phyloP scores from a whole-genome alignment of 2,113 vertebrate genomes.

The Plecotus auritus region DNA sequence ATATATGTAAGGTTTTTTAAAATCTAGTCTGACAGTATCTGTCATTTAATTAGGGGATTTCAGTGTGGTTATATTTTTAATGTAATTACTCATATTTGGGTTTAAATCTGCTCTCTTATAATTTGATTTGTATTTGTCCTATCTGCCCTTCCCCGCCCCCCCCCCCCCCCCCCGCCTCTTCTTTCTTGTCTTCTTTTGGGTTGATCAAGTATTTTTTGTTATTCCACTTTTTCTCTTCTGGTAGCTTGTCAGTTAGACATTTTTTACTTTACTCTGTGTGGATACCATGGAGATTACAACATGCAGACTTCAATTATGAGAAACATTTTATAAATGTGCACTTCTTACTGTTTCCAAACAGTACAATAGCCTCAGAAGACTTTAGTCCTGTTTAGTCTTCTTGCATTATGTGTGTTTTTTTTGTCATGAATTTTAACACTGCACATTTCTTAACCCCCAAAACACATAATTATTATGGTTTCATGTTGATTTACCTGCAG shows the following conservation, averaged over 20 bases:
- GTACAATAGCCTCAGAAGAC: background rate
- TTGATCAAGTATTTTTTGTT: background rate
- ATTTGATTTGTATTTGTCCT: background rate
- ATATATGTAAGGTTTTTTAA: background rate
- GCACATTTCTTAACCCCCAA: background rate
- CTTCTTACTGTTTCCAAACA: background rate
- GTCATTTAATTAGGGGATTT: conserved; percentile 14
- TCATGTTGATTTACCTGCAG: background rate
- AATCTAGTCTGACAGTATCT: background rate
- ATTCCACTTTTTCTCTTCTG: background rate
- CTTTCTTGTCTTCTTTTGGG: background rate
- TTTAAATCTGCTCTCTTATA: background rate
- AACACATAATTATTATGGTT: background rate
- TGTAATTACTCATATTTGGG: background rate
- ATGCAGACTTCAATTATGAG: background rate
- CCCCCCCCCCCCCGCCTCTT: accelerated
- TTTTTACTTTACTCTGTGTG: background rate
- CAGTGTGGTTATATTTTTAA: background rate
- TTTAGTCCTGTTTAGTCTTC: background rate
- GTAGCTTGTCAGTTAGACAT: background rate
- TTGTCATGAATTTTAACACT: background rate
- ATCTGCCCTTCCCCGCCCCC: background rate
- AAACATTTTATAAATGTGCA: background rate
- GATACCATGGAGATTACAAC: background rate
- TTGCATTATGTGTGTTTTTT: background rate